Evolutionary conservation across 1,140 invertebrate species (phyloP).

Genomic region (Calephelis nemesis): DNA sequence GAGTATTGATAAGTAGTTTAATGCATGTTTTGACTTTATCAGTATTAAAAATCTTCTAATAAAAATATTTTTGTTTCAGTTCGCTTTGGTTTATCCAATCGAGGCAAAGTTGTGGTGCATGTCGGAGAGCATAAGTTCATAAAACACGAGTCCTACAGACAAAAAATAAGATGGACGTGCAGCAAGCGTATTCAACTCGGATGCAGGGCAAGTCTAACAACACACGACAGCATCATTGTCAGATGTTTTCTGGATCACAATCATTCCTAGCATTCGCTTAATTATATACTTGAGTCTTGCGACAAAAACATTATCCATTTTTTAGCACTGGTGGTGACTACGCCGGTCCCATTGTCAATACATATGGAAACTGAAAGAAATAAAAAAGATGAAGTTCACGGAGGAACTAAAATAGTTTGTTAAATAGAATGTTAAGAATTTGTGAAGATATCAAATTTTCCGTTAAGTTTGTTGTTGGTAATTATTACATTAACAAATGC

Average conservation of each 20-base stretch:
- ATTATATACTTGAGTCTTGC: too few relatives aligned
- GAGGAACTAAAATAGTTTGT: too few relatives aligned
- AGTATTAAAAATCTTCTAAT: neutral
- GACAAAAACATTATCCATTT: too few relatives aligned
- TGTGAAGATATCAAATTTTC: too few relatives aligned
- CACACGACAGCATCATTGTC: conserved; percentile 54
- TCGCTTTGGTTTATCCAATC: conserved; percentile 56
- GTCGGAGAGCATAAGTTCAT: conserved; percentile 61
- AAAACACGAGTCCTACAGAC: conserved; percentile 63
- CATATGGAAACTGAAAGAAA: too few relatives aligned
- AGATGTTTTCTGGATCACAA: conserved; percentile 57
- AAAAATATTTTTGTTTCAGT: conserved; percentile 44
- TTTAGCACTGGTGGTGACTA: too few relatives aligned
- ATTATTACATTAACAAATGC: too few relatives aligned
- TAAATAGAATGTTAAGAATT: too few relatives aligned
- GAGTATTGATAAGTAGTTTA: neutral
- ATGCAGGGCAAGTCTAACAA: conserved; percentile 62
- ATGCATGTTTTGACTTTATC: neutral
- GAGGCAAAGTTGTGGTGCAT: conserved; percentile 57
- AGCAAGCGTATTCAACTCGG: conserved; percentile 52
- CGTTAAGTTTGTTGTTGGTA: neutral
- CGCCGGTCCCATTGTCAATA: too few relatives aligned
- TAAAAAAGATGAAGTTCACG: too few relatives aligned
- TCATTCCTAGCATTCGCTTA: conserved; percentile 36
- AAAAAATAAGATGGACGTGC: conserved; percentile 65